Evolutionary conservation across 2,797 vertebrate genomes (phyloP).

Genomic region (Pitangus sulphuratus): DNA sequence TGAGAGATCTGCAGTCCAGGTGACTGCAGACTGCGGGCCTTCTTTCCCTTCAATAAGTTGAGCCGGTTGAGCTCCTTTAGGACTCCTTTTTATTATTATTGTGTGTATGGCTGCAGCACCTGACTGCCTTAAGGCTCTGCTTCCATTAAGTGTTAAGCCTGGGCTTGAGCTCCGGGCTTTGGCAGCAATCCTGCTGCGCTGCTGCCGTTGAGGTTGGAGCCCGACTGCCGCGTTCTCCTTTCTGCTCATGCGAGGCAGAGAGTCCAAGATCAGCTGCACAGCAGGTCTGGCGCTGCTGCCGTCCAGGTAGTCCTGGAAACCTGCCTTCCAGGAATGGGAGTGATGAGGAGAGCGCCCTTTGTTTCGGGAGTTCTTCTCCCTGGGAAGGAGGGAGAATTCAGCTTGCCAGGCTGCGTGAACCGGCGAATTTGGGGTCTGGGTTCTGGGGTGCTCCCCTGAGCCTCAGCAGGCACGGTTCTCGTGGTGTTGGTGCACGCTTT

Average conservation of each 20-base stretch:
- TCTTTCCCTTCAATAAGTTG: conserved; percentile 46
- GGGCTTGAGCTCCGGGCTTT: conserved; percentile 66
- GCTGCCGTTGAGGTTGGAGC: conserved; percentile 45
- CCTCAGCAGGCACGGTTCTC: neutral
- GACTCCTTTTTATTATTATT: conserved; percentile 58
- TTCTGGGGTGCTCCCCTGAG: neutral
- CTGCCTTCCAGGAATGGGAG: conserved; percentile 26
- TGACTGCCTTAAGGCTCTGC: conserved; percentile 69
- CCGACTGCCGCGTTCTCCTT: neutral
- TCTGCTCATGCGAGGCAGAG: conserved; percentile 4
- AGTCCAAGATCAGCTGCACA: conserved; percentile 33
- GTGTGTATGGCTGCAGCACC: conserved; percentile 58
- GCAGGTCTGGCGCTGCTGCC: conserved; percentile 7
- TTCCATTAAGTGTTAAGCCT: conserved; percentile 64
- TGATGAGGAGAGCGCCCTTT: neutral
- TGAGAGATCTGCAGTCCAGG: neutral
- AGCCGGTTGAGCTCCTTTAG: conserved; percentile 44
- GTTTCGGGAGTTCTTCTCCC: neutral
- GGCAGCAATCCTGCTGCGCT: conserved; percentile 24
- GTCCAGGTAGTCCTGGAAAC: conserved; percentile 44
- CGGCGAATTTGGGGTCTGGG: neutral
- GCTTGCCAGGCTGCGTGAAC: neutral
- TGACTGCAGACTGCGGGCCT: neutral
- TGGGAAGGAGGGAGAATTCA: neutral
- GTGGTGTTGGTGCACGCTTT: rapidly evolving